Evolutionary conservation across 2,888 invertebrate species (phyloP).

Genomic region (Protophormia terraenovae): DNA sequence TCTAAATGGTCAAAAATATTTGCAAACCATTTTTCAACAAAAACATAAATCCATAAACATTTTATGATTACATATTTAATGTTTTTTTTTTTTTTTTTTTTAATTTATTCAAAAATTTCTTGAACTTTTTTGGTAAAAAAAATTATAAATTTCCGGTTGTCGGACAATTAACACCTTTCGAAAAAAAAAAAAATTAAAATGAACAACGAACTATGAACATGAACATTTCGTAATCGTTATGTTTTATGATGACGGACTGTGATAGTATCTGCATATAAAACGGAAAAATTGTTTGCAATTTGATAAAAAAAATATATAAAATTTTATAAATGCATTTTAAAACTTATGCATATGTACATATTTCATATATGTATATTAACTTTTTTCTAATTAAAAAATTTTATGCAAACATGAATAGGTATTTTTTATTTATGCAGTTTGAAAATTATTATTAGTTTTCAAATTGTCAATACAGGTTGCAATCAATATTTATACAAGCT

Average conservation of each 20-base stretch:
- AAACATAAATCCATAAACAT: not conserved
- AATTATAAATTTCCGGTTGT: constrained; percentile 49
- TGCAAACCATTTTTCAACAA: constrained; percentile 5
- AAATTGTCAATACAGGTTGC: not conserved
- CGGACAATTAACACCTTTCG: constrained; percentile 49
- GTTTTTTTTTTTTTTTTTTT: too few species aligned
- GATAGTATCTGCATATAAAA: constrained; percentile 37
- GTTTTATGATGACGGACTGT: not conserved
- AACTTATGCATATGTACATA: not conserved
- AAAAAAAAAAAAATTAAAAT: constrained; percentile 31
- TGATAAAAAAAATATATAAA: not conserved
- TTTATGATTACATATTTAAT: too few species aligned
- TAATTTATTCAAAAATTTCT: constrained; percentile 20
- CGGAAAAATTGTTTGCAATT: constrained; percentile 2
- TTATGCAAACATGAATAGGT: not conserved
- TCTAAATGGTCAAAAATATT: constrained; percentile 5
- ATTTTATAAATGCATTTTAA: not conserved
- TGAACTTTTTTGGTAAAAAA: not conserved
- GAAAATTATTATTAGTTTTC: constrained; percentile 1
- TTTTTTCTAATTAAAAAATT: not conserved
- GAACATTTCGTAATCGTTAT: constrained; percentile 29
- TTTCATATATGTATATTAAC: not conserved
- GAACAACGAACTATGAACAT: too few species aligned
- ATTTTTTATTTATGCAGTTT: not conserved
- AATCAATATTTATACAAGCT: not conserved